Evolutionary conservation across 2,888 invertebrate genomes (phyloP).

Genomic region (Mycogona germanica): DNA sequence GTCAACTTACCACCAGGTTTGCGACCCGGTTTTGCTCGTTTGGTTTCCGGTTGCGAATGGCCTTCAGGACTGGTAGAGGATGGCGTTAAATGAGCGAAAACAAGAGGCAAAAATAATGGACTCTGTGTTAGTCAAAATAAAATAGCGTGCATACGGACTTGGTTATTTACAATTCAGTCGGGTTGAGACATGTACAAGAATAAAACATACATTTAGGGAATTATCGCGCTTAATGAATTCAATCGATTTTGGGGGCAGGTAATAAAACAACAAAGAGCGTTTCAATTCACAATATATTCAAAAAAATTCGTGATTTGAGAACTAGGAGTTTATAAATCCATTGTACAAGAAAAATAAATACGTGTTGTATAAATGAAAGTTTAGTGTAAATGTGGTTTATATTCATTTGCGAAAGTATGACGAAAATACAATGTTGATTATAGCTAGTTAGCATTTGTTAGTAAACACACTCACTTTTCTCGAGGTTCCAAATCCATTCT

Average conservation of each 20-base stretch:
- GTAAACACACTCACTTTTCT: slow-evolving; percentile 13
- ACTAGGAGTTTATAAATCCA: too few species aligned
- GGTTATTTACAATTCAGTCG: too few species aligned
- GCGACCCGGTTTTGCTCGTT: slow-evolving; percentile 6
- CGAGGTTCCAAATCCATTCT: slow-evolving; percentile 17
- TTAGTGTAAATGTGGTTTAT: neutral
- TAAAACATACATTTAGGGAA: neutral
- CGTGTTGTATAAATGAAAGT: neutral
- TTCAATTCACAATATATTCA: too few species aligned
- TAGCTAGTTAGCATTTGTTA: too few species aligned
- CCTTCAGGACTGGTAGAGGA: slow-evolving; percentile 16
- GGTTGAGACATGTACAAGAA: neutral
- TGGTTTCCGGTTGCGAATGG: slow-evolving; percentile 12
- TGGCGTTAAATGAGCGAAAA: neutral
- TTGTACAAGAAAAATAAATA: too few species aligned
- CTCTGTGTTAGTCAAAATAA: too few species aligned
- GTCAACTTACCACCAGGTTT: slow-evolving; percentile 17
- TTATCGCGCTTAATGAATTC: neutral
- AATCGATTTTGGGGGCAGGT: too few species aligned
- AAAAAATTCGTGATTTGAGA: too few species aligned
- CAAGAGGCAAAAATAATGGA: neutral
- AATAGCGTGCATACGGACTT: too few species aligned
- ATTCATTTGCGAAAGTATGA: neutral
- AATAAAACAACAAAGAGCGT: too few species aligned
- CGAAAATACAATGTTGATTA: too few species aligned